Percentiles rank a stretch among this genome's conserved stretches.
These are phyloP conservation scores for Siphonodentalium dalli DNA, from an alignment of 2,888 invertebrate genomes.

Conservation along the genomic window DNA sequence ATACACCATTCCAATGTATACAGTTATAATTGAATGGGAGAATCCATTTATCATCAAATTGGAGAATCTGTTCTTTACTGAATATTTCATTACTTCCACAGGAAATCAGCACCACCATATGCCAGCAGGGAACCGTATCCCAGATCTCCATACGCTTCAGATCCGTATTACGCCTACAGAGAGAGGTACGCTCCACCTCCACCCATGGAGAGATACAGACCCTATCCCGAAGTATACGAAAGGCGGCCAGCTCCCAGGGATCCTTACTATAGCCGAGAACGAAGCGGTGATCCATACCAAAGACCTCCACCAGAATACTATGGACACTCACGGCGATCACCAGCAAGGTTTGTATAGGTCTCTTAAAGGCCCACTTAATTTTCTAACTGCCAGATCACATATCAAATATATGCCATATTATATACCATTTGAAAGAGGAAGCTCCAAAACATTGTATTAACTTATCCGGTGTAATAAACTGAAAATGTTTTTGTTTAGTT, in stretches of 20 bases:
- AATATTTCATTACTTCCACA: background rate
- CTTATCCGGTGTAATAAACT: no score
- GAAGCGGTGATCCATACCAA: slow-evolving; percentile 40
- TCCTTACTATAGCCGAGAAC: slow-evolving; percentile 36
- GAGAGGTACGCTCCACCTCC: slow-evolving; percentile 46
- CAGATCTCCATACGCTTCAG: slow-evolving; percentile 36
- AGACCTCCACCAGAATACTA: slow-evolving; percentile 52
- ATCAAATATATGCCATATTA: no score
- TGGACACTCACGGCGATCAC: slow-evolving; percentile 36
- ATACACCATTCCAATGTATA: no score
- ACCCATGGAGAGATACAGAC: slow-evolving; percentile 45
- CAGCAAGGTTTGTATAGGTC: slow-evolving; percentile 3
- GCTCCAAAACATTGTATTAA: no score
- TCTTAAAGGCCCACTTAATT: no score
- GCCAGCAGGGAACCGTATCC: slow-evolving; percentile 32
- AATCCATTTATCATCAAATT: background rate
- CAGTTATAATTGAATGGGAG: background rate
- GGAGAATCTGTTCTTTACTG: background rate
- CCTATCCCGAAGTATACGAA: slow-evolving; percentile 51
- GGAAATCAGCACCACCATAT: slow-evolving; percentile 7
- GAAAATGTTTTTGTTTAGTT: no score
- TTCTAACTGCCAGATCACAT: no score
- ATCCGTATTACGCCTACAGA: slow-evolving; percentile 50
- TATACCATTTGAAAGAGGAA: no score
- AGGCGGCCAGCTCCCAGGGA: slow-evolving; percentile 40